phyloP scores from a whole-genome alignment of 2,113 vertebrate species.

The Agelaius tricolor region DNA sequence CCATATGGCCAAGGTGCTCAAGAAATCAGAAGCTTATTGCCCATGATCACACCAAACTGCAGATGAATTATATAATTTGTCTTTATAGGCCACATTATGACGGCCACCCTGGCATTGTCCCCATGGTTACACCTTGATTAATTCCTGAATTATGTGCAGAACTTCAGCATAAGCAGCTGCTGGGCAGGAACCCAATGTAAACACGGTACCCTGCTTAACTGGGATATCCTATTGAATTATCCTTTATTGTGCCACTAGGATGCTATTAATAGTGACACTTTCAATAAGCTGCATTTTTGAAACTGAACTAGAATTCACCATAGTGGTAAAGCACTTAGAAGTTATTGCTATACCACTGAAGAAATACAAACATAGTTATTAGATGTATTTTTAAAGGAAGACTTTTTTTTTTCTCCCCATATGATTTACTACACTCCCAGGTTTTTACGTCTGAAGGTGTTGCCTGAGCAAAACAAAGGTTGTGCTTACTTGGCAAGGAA shows the following conservation, averaged over 20 bases:
- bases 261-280: slow-evolving; percentile 27
- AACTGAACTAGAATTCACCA: slow-evolving; percentile 35
- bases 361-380: not conserved
- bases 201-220: slow-evolving; percentile 19
- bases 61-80: not conserved
- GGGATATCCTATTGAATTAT: slow-evolving; percentile 33
- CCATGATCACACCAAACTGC: not conserved
- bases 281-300: slow-evolving; percentile 3
- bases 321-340: slow-evolving; percentile 14
- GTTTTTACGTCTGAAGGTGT: not conserved
- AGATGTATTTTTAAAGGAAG: not conserved
- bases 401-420: not conserved
- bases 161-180: not conserved
- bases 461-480: not conserved
- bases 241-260: slow-evolving; percentile 15
- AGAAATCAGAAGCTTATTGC: not conserved
- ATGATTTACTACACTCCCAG: not conserved
- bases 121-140: slow-evolving; percentile 39
- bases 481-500: not conserved
- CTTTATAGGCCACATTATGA: not conserved
- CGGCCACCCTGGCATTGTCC: not conserved
- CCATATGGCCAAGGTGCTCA: not conserved
- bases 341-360: not conserved
- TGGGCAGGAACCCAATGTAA: slow-evolving; percentile 34
- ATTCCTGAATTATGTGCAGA: not conserved